Evolutionary conservation across 2,797 vertebrate species (phyloP).

Genomic region (Enteromius paludinosus): DNA sequence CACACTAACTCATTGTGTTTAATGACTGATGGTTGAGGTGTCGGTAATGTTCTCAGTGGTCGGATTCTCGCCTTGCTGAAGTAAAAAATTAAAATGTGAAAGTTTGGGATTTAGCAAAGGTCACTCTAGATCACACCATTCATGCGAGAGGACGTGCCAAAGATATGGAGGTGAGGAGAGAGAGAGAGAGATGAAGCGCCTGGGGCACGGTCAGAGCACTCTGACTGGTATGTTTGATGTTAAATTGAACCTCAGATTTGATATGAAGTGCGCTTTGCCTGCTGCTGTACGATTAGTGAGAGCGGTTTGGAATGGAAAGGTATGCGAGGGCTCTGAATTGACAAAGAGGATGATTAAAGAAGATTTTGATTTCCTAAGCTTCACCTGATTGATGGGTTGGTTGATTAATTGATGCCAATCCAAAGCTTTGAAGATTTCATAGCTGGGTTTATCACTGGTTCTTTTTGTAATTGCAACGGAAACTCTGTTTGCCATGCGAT

Average conservation of each 20-base stretch:
- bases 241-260: conserved; percentile 83
- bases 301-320: conserved; percentile 77
- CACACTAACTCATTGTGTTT: conserved; percentile 5
- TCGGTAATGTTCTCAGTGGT: neutral
- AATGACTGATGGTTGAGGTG: conserved; percentile 15
- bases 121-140: conserved; percentile 22
- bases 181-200: conserved; percentile 43
- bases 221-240: conserved; percentile 80
- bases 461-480: neutral
- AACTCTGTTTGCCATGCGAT: neutral
- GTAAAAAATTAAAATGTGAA: conserved; percentile 4
- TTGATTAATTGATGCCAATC: neutral
- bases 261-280: conserved; percentile 78
- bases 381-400: neutral
- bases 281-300: conserved; percentile 75
- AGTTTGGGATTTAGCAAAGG: conserved; percentile 34
- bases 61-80: conserved; percentile 1
- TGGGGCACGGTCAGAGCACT: conserved; percentile 52
- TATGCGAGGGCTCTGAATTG: conserved; percentile 60
- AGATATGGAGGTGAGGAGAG: conserved; percentile 11
- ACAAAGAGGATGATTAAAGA: conserved; percentile 19
- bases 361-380: neutral
- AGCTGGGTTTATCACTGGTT: conserved; percentile 6
- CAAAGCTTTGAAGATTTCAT: neutral
- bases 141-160: neutral